These are phyloP conservation scores for Caiman crocodilus DNA, from an alignment of 2,797 vertebrate genomes.

Conservation along the genomic window DNA sequence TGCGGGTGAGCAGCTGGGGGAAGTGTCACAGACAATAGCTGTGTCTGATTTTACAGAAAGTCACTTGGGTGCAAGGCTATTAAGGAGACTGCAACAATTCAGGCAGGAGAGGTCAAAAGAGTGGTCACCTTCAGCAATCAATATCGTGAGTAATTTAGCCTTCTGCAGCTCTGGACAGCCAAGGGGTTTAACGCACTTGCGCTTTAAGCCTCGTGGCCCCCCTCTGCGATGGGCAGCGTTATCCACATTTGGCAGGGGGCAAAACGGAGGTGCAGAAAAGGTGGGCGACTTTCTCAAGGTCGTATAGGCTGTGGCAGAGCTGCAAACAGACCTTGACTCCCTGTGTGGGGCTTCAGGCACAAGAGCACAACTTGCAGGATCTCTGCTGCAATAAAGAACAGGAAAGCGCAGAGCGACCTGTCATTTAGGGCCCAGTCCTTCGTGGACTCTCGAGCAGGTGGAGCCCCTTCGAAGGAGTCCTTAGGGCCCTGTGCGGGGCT, in stretches of 20 bases:
- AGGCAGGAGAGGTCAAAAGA: not conserved
- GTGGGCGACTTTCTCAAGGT: too few species aligned
- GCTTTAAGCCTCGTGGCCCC: not conserved
- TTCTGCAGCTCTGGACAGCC: rapidly evolving
- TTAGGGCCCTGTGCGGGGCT: not conserved
- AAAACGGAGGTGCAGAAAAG: not conserved
- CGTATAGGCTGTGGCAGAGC: not conserved
- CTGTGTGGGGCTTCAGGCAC: rapidly evolving
- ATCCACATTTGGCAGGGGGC: not conserved
- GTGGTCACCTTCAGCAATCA: not conserved
- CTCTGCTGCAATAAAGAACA: not conserved
- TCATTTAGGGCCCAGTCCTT: not conserved
- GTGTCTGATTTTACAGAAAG: not conserved
- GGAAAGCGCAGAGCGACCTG: not conserved
- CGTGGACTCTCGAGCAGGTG: not conserved
- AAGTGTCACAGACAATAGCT: not conserved
- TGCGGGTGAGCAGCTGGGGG: not conserved
- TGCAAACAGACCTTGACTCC: rapidly evolving
- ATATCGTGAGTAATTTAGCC: rapidly evolving
- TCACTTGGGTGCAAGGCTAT: not conserved
- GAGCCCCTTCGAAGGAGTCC: not conserved
- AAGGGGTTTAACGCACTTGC: rapidly evolving
- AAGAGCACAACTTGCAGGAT: not conserved
- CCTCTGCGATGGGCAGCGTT: not conserved
- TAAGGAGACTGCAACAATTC: not conserved